Evolutionary conservation across 2,113 vertebrate genomes (phyloP).

Genomic region (Percina caprodes): DNA sequence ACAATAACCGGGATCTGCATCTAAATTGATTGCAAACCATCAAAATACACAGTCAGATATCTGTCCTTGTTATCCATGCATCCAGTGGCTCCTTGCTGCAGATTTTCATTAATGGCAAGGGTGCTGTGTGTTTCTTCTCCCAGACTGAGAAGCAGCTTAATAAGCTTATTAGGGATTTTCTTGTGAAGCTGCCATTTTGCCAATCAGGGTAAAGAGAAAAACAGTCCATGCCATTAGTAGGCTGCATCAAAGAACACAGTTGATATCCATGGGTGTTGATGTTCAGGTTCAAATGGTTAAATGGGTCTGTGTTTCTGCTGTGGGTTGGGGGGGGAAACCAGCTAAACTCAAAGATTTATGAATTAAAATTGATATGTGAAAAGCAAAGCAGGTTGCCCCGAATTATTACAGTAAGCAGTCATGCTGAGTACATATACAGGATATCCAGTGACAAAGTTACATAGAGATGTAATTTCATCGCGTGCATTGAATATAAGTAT

Average conservation of each 20-base stretch:
- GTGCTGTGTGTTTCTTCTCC: not conserved
- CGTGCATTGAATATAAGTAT: constrained; percentile 30
- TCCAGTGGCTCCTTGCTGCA: not conserved
- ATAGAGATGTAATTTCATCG: not conserved
- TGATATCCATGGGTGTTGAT: constrained; percentile 1
- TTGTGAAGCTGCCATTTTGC: constrained; percentile 4
- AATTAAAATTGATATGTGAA: not conserved
- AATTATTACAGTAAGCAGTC: not conserved
- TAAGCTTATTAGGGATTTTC: constrained; percentile 18
- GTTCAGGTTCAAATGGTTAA: not conserved
- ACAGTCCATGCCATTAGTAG: not conserved
- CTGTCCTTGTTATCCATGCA: constrained; percentile 16
- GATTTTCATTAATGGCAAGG: constrained; percentile 13
- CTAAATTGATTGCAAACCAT: not conserved
- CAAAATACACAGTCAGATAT: not conserved
- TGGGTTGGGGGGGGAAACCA: not conserved
- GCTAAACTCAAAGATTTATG: not conserved
- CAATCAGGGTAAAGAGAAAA: not conserved
- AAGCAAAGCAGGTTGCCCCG: not conserved
- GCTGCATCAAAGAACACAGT: not conserved
- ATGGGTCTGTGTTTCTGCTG: constrained; percentile 6
- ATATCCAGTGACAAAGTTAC: not conserved
- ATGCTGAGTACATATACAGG: not conserved
- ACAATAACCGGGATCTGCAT: not conserved
- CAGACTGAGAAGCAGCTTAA: not conserved